Conservation (phyloP, 2,113 vertebrate species). For the Microtus pennsylvanicus region DNA sequence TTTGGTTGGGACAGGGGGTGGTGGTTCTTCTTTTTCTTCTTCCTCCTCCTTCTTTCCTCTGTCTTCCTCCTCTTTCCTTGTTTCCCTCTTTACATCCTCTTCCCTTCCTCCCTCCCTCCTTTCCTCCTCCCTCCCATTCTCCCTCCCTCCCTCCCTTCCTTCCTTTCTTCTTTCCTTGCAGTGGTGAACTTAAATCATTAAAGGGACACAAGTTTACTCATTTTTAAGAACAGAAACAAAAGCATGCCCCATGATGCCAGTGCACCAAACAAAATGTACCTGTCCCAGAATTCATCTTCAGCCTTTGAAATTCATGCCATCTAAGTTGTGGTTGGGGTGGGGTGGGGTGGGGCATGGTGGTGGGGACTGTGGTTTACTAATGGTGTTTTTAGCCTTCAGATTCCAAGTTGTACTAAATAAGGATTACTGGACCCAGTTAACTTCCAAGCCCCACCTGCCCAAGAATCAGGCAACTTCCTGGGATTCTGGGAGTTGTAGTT, state of each 20-base stretch:
- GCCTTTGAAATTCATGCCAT: conserved; percentile 31
- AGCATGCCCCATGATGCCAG: not conserved
- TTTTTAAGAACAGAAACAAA: conserved; percentile 42
- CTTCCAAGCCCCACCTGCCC: not conserved
- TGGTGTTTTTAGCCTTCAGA: conserved; percentile 82
- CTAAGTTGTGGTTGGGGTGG: conserved; percentile 20
- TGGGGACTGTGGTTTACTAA: conserved; percentile 54
- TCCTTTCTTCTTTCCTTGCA: not conserved
- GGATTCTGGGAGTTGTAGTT: not conserved
- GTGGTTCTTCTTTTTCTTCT: too few species aligned
- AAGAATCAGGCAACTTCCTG: not conserved
- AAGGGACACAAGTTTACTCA: conserved; percentile 12
- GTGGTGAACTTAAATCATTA: not conserved
- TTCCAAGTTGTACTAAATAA: conserved; percentile 78
- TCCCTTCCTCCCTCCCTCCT: not conserved
- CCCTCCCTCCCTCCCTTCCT: not conserved
- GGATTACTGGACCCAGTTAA: not conserved
- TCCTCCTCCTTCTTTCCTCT: not conserved
- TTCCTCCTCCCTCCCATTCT: too few species aligned
- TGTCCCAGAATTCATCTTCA: conserved; percentile 61
- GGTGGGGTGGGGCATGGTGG: too few species aligned
- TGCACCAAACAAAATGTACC: not conserved
- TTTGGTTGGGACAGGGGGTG: not conserved
- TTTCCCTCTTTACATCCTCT: not conserved
- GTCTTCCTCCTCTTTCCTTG: not conserved